Evolutionary conservation across 2,797 vertebrate species (phyloP), one percentile per base, ranked within the genome.

Genomic region (Delichon dasypus): DNA sequence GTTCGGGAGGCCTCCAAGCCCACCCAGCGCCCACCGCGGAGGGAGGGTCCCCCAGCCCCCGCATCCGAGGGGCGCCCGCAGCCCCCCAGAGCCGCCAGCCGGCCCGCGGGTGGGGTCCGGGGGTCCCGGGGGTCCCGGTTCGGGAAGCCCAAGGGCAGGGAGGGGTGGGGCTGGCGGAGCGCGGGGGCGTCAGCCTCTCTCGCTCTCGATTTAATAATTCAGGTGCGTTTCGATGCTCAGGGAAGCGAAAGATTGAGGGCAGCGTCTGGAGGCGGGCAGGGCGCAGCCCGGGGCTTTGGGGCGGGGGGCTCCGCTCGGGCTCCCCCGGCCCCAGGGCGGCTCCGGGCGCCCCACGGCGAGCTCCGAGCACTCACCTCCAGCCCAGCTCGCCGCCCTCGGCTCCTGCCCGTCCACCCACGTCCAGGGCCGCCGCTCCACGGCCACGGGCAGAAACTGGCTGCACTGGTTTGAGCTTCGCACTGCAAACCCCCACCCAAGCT

Each of bases 221-320:
- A 36, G 89, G 94, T 83, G 92, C 76, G 38, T 96, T 88, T 94
- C 76, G 38, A 75, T 2, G 73, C 79, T 95, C 93, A 67, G 20
- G 44, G 86, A 96, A 94, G 91, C 93, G 75, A 90, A 94, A 87
- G 93, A 95, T 73, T 84, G 87, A 96, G 92, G 88, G 89, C 94
- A 94, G 60, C 2, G 82, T 62, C 62, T 79, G 90, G 83, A 38
- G 36, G 36, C 36, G 36, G 36, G 36, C 36, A 38, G 36, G 36
- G 36, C 36, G 36, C 36, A 38, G 36, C 36, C 36, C 10, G 34
- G 29, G 55, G 67, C 0, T 26, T 36, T 3, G 23, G 58, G 75
- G 22, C 11, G 40, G 16, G 38, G 65, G 70, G 68, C 21, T 12
- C 73, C 5, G 18, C 57, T 26, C 2, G 47, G 54, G n/a, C 62